phyloP scores from a whole-genome alignment of 2,113 vertebrate genomes.

The Calidris pygmaea region DNA sequence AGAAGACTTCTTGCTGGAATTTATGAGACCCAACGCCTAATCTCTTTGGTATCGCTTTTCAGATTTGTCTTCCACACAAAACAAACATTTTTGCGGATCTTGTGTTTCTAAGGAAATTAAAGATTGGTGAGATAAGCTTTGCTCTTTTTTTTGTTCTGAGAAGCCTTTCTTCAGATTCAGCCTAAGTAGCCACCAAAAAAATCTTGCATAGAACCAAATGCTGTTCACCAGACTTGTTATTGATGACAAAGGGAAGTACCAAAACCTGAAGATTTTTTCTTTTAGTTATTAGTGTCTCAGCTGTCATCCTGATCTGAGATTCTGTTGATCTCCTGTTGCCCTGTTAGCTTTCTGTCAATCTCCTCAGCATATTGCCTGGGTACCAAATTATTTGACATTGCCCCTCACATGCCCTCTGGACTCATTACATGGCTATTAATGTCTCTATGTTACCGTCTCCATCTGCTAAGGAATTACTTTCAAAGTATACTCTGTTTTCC shows the following conservation, averaged over 20 bases:
- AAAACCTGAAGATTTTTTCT: neutral
- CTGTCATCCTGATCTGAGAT: neutral
- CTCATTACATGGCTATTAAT: constrained; percentile 24
- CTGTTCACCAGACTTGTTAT: neutral
- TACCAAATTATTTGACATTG: constrained; percentile 37
- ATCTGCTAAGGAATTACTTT: constrained; percentile 35
- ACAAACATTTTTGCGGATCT: neutral
- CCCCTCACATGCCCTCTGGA: constrained; percentile 33
- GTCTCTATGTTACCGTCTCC: constrained; percentile 23
- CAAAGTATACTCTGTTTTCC: constrained; percentile 30
- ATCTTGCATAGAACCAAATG: neutral
- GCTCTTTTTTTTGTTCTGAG: neutral
- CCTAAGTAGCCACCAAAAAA: neutral
- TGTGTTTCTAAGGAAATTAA: neutral
- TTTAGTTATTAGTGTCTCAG: neutral
- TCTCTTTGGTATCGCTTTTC: neutral
- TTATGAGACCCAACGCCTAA: neutral
- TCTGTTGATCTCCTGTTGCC: neutral
- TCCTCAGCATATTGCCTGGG: neutral
- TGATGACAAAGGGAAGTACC: neutral
- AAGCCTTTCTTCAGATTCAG: neutral
- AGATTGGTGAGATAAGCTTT: neutral
- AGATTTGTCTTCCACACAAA: neutral
- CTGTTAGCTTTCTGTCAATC: neutral
- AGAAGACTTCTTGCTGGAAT: neutral